phyloP scores from a whole-genome alignment of 2,113 vertebrate species.

The Tyto alba region DNA sequence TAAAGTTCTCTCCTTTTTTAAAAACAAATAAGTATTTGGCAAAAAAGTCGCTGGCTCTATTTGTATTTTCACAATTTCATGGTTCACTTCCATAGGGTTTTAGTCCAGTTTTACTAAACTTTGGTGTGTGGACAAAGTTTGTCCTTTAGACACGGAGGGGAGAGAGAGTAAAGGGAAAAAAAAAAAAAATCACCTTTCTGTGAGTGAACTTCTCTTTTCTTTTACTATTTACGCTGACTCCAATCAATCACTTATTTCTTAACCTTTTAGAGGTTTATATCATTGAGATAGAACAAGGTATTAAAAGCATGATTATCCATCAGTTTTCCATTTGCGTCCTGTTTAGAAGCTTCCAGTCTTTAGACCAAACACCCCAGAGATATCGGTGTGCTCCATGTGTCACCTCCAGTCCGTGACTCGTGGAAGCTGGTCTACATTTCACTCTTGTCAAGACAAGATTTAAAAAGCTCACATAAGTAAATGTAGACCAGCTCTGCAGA shows the following conservation, averaged over 20 bases:
- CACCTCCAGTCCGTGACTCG: rapidly evolving
- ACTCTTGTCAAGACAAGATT: too few relatives aligned
- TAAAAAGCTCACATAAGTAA: too few relatives aligned
- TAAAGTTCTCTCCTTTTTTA: background rate
- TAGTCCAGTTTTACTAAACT: background rate
- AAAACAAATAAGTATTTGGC: background rate
- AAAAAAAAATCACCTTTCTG: background rate
- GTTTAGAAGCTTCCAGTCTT: background rate
- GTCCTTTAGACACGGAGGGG: background rate
- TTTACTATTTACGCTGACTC: background rate
- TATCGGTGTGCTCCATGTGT: background rate
- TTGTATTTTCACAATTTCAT: background rate
- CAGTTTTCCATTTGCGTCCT: background rate
- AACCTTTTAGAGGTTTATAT: background rate
- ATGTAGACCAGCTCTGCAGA: background rate
- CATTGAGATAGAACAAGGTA: background rate
- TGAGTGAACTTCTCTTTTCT: background rate
- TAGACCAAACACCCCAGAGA: background rate
- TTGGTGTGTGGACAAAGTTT: background rate
- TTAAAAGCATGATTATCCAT: background rate
- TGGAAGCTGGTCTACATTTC: background rate
- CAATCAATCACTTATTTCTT: background rate
- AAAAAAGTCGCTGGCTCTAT: background rate
- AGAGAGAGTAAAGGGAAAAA: background rate
- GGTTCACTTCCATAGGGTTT: background rate